Evolutionary conservation across 2,797 vertebrate genomes (phyloP).

Genomic region (Erpetoichthys calabaricus): DNA sequence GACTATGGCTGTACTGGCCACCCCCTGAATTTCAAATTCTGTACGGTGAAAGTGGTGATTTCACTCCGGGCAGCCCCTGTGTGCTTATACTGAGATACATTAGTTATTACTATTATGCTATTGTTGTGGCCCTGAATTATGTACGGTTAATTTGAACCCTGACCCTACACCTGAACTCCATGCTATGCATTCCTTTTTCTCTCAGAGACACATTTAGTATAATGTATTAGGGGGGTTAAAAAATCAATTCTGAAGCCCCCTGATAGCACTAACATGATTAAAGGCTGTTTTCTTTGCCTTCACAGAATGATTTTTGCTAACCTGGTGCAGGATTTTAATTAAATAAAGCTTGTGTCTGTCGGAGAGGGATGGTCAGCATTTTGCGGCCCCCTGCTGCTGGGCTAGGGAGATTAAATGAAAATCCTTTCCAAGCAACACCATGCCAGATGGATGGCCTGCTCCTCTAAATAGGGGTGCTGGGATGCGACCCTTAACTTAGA

Average conservation of each 20-base stretch:
- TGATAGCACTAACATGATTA: slow-evolving; percentile 28
- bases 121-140: too few species aligned
- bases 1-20: too few species aligned
- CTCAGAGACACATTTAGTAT: not conserved
- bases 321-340: slow-evolving; percentile 59
- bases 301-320: slow-evolving; percentile 56
- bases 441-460: slow-evolving; percentile 83
- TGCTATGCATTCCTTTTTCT: not conserved
- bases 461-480: slow-evolving; percentile 41
- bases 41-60: too few species aligned
- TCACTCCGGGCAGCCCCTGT: too few species aligned
- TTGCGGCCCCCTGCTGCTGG: slow-evolving; percentile 81
- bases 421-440: slow-evolving; percentile 64
- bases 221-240: not conserved
- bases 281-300: slow-evolving; percentile 39
- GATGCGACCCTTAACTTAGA: not conserved
- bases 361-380: slow-evolving; percentile 81
- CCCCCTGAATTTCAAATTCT: too few species aligned
- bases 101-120: too few species aligned
- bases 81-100: too few species aligned
- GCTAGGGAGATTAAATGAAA: slow-evolving; percentile 85
- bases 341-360: slow-evolving; percentile 73
- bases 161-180: too few species aligned
- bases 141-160: too few species aligned
- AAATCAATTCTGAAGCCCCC: not conserved